These are phyloP conservation scores for Drosophila nr. medialis DNA, from an alignment of 2,888 invertebrate species.

Conservation along the genomic window DNA sequence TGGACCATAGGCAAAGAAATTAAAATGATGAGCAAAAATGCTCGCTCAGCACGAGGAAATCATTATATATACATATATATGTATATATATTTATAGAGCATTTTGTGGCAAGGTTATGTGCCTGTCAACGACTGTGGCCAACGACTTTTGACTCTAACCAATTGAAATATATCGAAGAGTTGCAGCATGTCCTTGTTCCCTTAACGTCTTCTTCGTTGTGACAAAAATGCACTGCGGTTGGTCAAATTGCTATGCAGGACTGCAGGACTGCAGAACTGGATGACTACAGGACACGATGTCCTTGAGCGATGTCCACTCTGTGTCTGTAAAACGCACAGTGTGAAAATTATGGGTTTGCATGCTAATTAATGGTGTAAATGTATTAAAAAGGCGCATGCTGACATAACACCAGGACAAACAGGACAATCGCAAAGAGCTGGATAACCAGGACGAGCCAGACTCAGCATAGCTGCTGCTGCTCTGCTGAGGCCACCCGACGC, in stretches of 20 bases:
- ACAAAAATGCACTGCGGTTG: conserved; percentile 59
- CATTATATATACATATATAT: neutral
- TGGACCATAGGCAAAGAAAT: neutral
- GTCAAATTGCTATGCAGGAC: conserved; percentile 16
- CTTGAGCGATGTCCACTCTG: conserved; percentile 28
- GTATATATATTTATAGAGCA: neutral
- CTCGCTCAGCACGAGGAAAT: neutral
- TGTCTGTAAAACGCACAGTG: conserved; percentile 4
- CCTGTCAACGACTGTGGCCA: neutral
- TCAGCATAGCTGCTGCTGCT: conserved; percentile 3
- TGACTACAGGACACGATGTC: conserved; percentile 23
- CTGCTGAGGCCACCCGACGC: conserved; percentile 4
- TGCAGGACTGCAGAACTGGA: neutral
- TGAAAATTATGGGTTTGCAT: conserved; percentile 76
- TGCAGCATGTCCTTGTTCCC: neutral
- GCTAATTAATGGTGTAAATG: conserved; percentile 78
- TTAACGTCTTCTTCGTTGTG: conserved; percentile 8
- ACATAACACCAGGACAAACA: conserved; percentile 22
- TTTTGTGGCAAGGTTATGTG: neutral
- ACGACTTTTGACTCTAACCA: conserved; percentile 10
- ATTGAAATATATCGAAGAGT: conserved; percentile 7
- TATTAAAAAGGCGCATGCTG: conserved; percentile 43
- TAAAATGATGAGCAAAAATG: neutral
- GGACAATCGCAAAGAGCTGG: conserved; percentile 6
- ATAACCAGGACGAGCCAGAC: conserved; percentile 4